Percentiles rank a stretch among this genome's conserved stretches.
phyloP scores from a whole-genome alignment of 2,797 vertebrate species.

The Micropoecilia bifurca region DNA sequence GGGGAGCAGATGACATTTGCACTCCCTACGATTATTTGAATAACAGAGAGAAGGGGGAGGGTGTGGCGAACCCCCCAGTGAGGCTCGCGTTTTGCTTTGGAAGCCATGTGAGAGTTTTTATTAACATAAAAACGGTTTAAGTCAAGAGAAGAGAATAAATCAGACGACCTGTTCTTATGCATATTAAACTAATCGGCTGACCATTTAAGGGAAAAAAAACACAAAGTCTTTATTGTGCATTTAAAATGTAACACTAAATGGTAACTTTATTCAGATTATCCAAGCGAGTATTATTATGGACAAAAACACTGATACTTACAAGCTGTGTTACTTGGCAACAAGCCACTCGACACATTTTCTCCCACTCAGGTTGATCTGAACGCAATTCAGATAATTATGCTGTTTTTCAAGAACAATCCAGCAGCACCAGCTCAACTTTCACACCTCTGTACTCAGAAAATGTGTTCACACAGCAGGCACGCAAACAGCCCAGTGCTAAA shows the following conservation, averaged over 20 bases:
- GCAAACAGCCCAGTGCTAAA: slow-evolving; percentile 7
- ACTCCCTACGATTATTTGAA: slow-evolving; percentile 58
- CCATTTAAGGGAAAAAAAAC: neutral
- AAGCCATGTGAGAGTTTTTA: slow-evolving; percentile 45
- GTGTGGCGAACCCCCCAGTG: slow-evolving; percentile 42
- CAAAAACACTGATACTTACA: slow-evolving; percentile 28
- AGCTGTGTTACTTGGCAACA: slow-evolving; percentile 74
- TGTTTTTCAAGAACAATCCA: slow-evolving; percentile 44
- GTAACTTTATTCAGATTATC: slow-evolving; percentile 13
- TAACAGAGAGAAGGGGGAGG: slow-evolving; percentile 57
- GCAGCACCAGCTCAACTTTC: slow-evolving; percentile 39
- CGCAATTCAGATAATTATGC: slow-evolving; percentile 58
- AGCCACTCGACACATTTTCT: slow-evolving; percentile 49
- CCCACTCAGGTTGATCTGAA: slow-evolving; percentile 61
- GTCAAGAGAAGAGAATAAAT: neutral
- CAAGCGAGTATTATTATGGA: slow-evolving; percentile 22
- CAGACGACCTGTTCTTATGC: neutral
- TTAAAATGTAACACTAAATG: slow-evolving; percentile 1
- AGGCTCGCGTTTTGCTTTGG: slow-evolving; percentile 49
- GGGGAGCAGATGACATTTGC: slow-evolving; percentile 62
- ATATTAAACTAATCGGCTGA: neutral
- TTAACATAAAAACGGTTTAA: slow-evolving; percentile 43
- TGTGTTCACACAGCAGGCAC: slow-evolving; percentile 21
- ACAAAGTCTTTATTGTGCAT: slow-evolving; percentile 16
- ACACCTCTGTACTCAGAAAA: slow-evolving; percentile 27